A percentile compares a stretch with the other conserved stretches of the same genome.
Conservation (phyloP, 37 sponge, comb jelly and placozoan genomes). For the Diacarnus erythraeanus region DNA sequence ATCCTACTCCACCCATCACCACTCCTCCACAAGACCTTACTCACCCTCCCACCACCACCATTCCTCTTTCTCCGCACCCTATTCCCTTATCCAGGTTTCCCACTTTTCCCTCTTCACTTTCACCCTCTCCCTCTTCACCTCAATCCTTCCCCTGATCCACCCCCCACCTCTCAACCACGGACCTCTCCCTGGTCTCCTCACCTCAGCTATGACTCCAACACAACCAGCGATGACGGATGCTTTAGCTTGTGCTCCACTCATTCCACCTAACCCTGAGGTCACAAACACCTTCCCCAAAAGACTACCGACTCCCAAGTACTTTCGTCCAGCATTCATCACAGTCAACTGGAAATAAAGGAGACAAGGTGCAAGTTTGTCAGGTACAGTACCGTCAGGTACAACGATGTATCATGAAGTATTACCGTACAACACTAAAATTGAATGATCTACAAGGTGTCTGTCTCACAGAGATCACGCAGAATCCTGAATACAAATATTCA, state of each 20-base stretch:
- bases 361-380: too few species aligned
- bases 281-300: slow-evolving; percentile 93
- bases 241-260: slow-evolving; percentile 99
- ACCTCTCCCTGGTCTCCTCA: slow-evolving; percentile 17
- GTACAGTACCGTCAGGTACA: too few species aligned
- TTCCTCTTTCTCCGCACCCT: neutral
- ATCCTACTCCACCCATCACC: neutral
- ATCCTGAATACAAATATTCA: too few species aligned
- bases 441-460: too few species aligned
- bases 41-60: neutral
- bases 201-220: slow-evolving; percentile 99
- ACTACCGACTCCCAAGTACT: slow-evolving; percentile 68
- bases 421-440: too few species aligned
- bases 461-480: too few species aligned
- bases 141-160: neutral
- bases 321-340: slow-evolving; percentile 90
- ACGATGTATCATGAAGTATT: too few species aligned
- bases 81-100: neutral
- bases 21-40: neutral
- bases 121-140: neutral
- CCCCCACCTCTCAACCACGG: slow-evolving; percentile 32
- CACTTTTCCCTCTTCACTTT: neutral
- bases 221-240: slow-evolving; percentile 92
- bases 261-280: slow-evolving; percentile 95
- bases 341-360: slow-evolving; percentile 40